Percentiles rank a stretch among this genome's conserved stretches.
Evolutionary conservation across 2,113 vertebrate species (phyloP).

Genomic region (Ameiurus melas): DNA sequence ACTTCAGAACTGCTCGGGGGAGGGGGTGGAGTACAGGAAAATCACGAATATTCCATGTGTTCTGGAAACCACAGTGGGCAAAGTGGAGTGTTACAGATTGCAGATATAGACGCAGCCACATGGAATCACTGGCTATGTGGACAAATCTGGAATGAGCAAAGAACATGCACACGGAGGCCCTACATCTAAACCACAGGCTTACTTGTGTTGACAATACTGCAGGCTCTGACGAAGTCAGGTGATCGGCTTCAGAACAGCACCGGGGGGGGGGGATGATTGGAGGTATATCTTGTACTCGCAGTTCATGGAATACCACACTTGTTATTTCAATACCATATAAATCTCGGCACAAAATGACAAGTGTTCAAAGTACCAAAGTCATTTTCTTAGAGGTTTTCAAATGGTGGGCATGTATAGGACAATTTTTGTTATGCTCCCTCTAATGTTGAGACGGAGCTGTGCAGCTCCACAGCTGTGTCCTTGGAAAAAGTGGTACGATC

Average conservation of each 20-base stretch:
- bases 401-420: neutral
- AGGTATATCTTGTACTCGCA: neutral
- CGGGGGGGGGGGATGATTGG: no score
- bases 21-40: neutral
- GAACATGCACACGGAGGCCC: neutral
- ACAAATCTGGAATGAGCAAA: neutral
- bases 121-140: constrained; percentile 12
- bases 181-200: constrained; percentile 6
- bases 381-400: neutral
- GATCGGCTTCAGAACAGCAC: neutral
- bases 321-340: neutral
- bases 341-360: neutral
- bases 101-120: neutral
- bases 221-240: neutral
- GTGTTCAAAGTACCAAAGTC: neutral
- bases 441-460: constrained; percentile 33
- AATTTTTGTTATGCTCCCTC: constrained; percentile 33
- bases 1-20: neutral
- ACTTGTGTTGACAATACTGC: constrained; percentile 1
- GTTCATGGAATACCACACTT: neutral
- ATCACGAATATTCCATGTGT: neutral
- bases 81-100: neutral
- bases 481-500: constrained; percentile 43
- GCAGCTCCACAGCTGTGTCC: neutral
- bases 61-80: neutral